phyloP scores from a whole-genome alignment of 2,797 vertebrate species.

The Agapornis canus region DNA sequence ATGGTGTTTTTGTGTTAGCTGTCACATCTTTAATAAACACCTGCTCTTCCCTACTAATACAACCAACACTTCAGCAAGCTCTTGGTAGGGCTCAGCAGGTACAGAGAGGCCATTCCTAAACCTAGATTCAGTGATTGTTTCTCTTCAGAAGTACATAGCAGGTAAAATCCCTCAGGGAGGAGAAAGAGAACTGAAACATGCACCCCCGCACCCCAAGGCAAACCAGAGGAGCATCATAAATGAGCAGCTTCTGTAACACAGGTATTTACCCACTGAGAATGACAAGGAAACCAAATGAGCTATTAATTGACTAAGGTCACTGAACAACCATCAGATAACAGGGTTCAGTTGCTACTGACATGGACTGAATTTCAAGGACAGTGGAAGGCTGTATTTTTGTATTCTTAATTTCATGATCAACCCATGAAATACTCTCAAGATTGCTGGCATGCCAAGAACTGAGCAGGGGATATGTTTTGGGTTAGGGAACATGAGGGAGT shows the following conservation, averaged over 20 bases:
- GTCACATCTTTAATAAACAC: background rate
- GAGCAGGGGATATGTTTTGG: background rate
- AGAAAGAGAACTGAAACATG: background rate
- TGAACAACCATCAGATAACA: conserved; percentile 15
- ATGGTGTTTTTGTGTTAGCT: background rate
- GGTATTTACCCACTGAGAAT: background rate
- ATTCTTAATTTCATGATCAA: background rate
- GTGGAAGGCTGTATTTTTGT: background rate
- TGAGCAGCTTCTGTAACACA: background rate
- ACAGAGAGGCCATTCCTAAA: background rate
- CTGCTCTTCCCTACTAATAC: background rate
- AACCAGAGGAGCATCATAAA: background rate
- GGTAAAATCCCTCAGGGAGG: background rate
- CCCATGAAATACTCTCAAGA: background rate
- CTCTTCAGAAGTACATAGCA: background rate
- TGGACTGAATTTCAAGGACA: conserved; percentile 20
- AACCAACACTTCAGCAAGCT: background rate
- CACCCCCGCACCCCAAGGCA: background rate
- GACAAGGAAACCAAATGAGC: background rate
- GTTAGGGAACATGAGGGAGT: background rate
- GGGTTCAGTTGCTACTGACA: background rate
- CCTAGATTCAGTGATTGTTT: background rate
- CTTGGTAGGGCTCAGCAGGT: fast-evolving
- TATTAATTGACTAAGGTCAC: conserved; percentile 31
- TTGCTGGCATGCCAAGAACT: background rate